These are phyloP conservation scores for Amazona ochrocephala DNA, from an alignment of 2,797 vertebrate genomes.

Conservation along the genomic window DNA sequence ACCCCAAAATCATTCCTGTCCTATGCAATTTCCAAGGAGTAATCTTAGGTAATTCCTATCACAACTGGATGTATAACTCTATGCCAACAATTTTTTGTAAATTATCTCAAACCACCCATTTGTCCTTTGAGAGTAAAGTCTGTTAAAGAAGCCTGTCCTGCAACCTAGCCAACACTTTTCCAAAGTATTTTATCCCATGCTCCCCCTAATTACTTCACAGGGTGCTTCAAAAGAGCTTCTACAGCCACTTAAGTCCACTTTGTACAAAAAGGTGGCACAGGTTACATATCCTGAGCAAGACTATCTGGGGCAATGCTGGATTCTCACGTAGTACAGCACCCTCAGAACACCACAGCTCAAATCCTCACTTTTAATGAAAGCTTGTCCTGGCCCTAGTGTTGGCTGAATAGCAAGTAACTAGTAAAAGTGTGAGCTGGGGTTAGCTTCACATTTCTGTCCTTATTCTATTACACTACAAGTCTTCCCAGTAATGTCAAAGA, in stretches of 20 bases:
- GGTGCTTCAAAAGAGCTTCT: background rate
- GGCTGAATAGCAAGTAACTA: background rate
- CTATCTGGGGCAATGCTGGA: background rate
- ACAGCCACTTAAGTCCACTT: background rate
- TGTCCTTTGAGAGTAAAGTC: background rate
- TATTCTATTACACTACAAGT: background rate
- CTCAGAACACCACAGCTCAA: background rate
- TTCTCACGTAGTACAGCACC: background rate
- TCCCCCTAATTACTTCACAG: background rate
- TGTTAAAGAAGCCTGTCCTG: background rate
- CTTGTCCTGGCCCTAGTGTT: background rate
- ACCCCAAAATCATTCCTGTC: background rate
- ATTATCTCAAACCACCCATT: background rate
- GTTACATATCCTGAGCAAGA: background rate
- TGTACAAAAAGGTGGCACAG: background rate
- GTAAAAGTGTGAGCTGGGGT: background rate
- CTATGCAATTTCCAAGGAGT: background rate
- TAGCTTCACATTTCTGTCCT: constrained; percentile 6
- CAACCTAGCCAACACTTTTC: background rate
- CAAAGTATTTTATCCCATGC: background rate
- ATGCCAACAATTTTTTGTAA: background rate
- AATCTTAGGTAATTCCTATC: background rate
- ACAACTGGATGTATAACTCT: background rate
- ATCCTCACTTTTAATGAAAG: background rate
- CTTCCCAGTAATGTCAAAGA: constrained; percentile 22